Evolutionary conservation across 2,113 vertebrate species (phyloP).

Genomic region (Athene noctua): DNA sequence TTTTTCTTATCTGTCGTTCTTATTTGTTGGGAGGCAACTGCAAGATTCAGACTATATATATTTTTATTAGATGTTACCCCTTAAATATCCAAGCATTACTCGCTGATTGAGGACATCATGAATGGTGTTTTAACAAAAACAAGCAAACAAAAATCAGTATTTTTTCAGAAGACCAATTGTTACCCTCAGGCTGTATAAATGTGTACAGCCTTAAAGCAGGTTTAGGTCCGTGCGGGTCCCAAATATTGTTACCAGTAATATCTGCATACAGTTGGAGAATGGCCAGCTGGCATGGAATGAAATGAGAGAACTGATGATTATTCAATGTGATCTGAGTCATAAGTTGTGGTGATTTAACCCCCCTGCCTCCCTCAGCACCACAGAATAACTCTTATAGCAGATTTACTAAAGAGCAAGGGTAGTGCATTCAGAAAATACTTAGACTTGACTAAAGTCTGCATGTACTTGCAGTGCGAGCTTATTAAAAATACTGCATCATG

Average conservation of each 20-base stretch:
- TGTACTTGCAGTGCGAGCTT: background rate
- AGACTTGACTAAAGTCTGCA: background rate
- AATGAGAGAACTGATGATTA: background rate
- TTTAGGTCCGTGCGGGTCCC: accelerated
- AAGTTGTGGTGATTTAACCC: background rate
- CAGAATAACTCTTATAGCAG: background rate
- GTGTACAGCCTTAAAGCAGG: background rate
- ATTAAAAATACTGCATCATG: background rate
- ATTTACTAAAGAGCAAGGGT: background rate
- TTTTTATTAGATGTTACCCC: background rate
- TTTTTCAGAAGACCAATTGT: background rate
- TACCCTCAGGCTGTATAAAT: background rate
- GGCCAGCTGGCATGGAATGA: background rate
- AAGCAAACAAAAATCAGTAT: background rate
- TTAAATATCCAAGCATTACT: background rate
- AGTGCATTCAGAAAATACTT: background rate
- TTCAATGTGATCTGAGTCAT: background rate
- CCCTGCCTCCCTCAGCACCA: background rate
- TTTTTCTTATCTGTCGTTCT: background rate
- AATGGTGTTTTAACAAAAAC: background rate
- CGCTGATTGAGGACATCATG: background rate
- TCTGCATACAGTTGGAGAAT: background rate
- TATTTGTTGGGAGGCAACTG: background rate
- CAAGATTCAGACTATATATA: background rate
- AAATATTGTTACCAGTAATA: background rate